These are phyloP conservation scores for Adelphocoris suturalis DNA, from an alignment of 2,888 invertebrate genomes.

Conservation along the genomic window DNA sequence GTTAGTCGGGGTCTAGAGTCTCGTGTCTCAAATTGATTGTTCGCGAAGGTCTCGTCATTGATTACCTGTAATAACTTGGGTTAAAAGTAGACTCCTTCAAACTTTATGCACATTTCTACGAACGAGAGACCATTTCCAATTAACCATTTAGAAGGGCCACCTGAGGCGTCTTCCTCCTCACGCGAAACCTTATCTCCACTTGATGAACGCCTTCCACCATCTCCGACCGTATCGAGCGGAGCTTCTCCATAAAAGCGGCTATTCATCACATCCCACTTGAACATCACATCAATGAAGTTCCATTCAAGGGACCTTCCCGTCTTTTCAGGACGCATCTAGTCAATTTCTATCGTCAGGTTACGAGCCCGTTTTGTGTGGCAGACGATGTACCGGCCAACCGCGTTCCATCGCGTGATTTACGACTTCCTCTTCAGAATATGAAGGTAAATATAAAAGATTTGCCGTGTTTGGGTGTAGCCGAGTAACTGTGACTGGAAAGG, in stretches of 20 bases:
- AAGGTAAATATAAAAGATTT: too few relatives aligned
- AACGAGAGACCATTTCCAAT: not conserved
- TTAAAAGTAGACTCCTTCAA: not conserved
- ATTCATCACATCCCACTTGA: conserved; percentile 19
- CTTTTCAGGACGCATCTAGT: not conserved
- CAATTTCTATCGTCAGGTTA: conserved; percentile 5
- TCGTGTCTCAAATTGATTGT: too few relatives aligned
- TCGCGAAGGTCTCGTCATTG: too few relatives aligned
- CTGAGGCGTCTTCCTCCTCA: not conserved
- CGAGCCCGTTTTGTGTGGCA: not conserved
- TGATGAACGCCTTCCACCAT: conserved; percentile 24
- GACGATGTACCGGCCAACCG: too few relatives aligned
- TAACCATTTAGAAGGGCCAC: not conserved
- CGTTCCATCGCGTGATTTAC: too few relatives aligned
- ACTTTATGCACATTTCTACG: not conserved
- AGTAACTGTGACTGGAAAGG: too few relatives aligned
- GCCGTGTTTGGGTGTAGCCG: too few relatives aligned
- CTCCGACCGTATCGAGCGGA: not conserved
- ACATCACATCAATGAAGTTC: conserved; percentile 21
- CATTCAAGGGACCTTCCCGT: conserved; percentile 4
- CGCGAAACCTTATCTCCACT: not conserved
- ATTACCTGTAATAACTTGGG: too few relatives aligned
- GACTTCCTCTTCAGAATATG: too few relatives aligned
- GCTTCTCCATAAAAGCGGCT: conserved; percentile 1
- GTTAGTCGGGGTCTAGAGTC: too few relatives aligned